These are phyloP conservation scores for Habroteleia sp. DNA, from an alignment of 2,888 invertebrate species.

Conservation along the genomic window DNA sequence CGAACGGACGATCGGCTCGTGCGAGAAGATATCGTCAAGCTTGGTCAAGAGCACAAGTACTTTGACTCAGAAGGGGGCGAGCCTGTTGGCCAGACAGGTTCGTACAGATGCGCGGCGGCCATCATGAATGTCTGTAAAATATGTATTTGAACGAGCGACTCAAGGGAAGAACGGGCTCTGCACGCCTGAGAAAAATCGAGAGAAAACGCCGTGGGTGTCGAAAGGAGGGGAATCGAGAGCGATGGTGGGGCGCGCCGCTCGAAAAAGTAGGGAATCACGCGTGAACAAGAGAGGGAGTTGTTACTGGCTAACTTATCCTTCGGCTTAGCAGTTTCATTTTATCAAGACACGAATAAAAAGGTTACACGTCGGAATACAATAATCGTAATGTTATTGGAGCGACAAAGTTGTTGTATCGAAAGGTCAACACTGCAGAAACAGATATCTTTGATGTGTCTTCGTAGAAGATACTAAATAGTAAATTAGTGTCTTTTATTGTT, in stretches of 20 bases:
- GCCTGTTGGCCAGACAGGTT: conserved; percentile 76
- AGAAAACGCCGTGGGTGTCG: conserved; percentile 69
- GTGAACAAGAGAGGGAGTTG: conserved; percentile 42
- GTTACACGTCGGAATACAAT: conserved; percentile 54
- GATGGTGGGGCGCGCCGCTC: conserved; percentile 11
- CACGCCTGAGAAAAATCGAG: conserved; percentile 67
- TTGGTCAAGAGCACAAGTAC: conserved; percentile 57
- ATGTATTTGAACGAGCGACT: conserved; percentile 77
- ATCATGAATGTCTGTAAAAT: conserved; percentile 81
- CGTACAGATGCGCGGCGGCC: conserved; percentile 81
- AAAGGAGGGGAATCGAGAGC: conserved; percentile 11
- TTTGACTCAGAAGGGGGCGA: conserved; percentile 66
- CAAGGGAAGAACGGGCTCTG: conserved; percentile 65
- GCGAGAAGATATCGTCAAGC: conserved; percentile 57
- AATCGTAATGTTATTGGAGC: conserved; percentile 58
- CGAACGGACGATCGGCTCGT: conserved; percentile 58
- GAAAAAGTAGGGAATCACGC: conserved; percentile 37
- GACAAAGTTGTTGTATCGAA: conserved; percentile 51
- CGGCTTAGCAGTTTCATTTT: conserved; percentile 56
- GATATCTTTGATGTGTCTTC: conserved; percentile 37
- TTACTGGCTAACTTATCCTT: conserved; percentile 37
- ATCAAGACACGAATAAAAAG: conserved; percentile 61
- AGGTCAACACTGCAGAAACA: conserved; percentile 41
- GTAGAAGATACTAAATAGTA: conserved; percentile 34
- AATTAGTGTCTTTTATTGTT: conserved; percentile 46